These are phyloP conservation scores for Cyanistes caeruleus DNA, from an alignment of 2,113 vertebrate species.

Conservation along the genomic window DNA sequence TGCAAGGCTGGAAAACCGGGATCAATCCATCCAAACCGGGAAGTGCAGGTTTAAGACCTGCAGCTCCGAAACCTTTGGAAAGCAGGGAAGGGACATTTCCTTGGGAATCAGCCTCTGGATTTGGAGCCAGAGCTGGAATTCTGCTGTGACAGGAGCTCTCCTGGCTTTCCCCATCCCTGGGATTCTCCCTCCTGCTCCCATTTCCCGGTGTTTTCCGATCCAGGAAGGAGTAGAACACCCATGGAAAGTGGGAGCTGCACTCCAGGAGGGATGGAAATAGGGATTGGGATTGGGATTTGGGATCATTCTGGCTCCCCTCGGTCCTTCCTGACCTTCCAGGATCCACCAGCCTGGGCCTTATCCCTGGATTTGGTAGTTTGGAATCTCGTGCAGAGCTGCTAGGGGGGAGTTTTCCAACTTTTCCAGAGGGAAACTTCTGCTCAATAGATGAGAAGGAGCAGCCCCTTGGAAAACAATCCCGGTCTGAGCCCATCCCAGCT, in stretches of 20 bases:
- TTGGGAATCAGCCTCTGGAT: accelerated
- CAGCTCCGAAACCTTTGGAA: background rate
- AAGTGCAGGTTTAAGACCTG: background rate
- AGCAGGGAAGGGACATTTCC: background rate
- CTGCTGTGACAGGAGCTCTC: background rate
- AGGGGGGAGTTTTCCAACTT: accelerated
- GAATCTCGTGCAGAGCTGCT: background rate
- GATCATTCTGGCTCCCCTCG: background rate
- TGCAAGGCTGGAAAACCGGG: background rate
- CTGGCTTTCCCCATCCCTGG: background rate
- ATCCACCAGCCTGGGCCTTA: background rate
- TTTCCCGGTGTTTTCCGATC: accelerated
- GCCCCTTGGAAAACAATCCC: background rate
- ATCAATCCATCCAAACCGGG: background rate
- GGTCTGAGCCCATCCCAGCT: background rate
- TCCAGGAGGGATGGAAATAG: background rate
- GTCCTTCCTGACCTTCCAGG: background rate
- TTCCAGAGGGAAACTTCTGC: background rate
- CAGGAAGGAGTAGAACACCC: background rate
- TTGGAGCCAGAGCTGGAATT: background rate
- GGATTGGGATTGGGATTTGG: background rate
- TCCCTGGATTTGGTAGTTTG: background rate
- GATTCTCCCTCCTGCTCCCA: accelerated
- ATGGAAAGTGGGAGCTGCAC: background rate
- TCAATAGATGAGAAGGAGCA: background rate